Base-by-base conservation (phyloP, 2,797 vertebrate species). In the Lerista edwardsae region DNA sequence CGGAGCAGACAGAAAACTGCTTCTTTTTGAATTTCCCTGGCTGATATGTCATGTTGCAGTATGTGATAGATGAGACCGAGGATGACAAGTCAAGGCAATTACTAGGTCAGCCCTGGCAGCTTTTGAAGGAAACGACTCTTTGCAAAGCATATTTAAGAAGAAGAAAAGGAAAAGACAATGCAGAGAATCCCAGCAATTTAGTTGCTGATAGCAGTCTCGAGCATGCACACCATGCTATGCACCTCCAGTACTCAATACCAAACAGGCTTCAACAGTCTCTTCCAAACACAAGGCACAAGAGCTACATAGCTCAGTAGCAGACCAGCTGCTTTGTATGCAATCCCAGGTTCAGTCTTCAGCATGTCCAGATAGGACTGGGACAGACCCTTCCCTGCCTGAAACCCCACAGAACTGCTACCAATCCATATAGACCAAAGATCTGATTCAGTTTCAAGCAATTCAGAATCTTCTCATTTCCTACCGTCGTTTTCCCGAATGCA, bases 1-100 rank as follows among this genome's bases (percentile, higher is more conserved):
- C 25, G 84, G 82, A 89, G 84, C 71, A 0, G 79, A 87, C 90
- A 93, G 86, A 80, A 91, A 93, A 87, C 92, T 73, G 90, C 84
- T 93, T 91, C 86, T 89, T 85, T 77, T 51, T 86, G 75, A 78
- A 29, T 82, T 80, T 91, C 61, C 68, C 65, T 85, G 88, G 80
- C 84, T n/a, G 82, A 90, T 81, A 90, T 84, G 87, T 85, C 91
- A 84, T 0, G 2, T 86, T 88, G 89, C 0, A 34, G 87, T 64
- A 71, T 2, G 1, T 79, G 88, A 92, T 44, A 71, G 83, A 90
- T 78, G 86, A 89, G 84, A 85, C 80, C 0, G 47, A 15, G 67
- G 75, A 47, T 31, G 88, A 89, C 92, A 91, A 71, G 79, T 47
- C 64, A 0, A 76, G 64, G 92, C 78, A 84, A 82, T 68, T 88